Base-by-base conservation (phyloP, 1,140 invertebrate species). In the Cydia pomonella region DNA sequence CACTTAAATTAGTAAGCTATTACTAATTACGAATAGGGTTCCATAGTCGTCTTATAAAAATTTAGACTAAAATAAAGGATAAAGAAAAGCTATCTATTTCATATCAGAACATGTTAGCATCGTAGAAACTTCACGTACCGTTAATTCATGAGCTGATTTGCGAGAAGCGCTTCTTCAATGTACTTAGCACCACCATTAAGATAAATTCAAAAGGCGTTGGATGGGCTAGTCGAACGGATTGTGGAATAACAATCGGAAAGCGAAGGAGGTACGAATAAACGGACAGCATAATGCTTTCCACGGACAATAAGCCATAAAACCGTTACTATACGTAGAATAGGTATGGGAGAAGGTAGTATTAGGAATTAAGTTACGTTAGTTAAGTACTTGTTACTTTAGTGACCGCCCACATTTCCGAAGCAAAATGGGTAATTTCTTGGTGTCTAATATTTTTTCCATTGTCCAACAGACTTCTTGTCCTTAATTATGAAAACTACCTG, bases 161-260 rank as follows among this genome's bases (percentile, higher is more conserved):
- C 53, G 53, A 23, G 53, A 59, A 23, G 53, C 47, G 47, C 53
- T 59, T 59, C 53, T 59, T 23, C 18, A 21, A 59, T 59, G 53
- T 59, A 23, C 53, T 59, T 59, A 59, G 53, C 53, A 59, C 53
- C 53, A 38, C 29, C 73, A 64, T 44, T 63, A 47, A 74, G 73
- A 63, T 59, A 74, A 74, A 74, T 64, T 63, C 73, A 41, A 47
- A 64, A 41, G 41, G 27, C 41, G 73, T 64, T 72, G 74, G 74
- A 73, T 73, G 41, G 29, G 64, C 64, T 18, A 69, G 64, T n/a
- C 29, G n/a, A 69, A 69, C 50, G 59, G 71, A 62, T 47, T 29
- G 23, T 66, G 73, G 77, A 79, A 80, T 77, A 82, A 76, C 75
- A 82, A 81, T 78, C 80, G 77, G 73, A 80, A 79, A 83, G 79